Conservation (phyloP, 2,888 invertebrate genomes). For the Platynereis dumerilii region DNA sequence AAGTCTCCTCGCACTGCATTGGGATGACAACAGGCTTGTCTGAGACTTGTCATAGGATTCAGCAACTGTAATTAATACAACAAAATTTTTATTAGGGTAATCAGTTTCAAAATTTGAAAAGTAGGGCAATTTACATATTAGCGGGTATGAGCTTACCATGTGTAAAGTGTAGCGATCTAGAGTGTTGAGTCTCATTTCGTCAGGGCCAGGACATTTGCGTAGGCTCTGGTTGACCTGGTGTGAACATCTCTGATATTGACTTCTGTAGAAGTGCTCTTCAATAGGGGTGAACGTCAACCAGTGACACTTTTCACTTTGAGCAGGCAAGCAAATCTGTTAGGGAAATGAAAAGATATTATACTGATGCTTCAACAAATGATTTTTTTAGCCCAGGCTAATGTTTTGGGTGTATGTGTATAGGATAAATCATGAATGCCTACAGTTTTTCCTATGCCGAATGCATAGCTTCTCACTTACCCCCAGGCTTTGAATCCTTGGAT, state of each 20-base stretch:
- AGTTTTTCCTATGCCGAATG: no score
- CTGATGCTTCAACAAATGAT: no score
- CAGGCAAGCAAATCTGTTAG: conserved; percentile 68
- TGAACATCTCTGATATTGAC: conserved; percentile 8
- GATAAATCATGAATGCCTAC: no score
- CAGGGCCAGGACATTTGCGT: conserved; percentile 55
- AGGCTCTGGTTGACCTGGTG: conserved; percentile 56
- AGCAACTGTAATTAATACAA: conserved; percentile 65
- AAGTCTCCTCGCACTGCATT: conserved; percentile 70
- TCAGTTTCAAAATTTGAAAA: no score
- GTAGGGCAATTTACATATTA: no score
- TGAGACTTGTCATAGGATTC: conserved; percentile 71
- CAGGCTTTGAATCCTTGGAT: no score
- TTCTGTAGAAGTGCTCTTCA: conserved; percentile 76
- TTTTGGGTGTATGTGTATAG: not conserved
- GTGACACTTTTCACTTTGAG: conserved; percentile 70
- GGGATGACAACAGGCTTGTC: conserved; percentile 78
- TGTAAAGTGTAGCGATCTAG: conserved; percentile 65
- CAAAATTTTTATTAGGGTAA: no score
- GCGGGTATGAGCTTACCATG: conserved; percentile 44
- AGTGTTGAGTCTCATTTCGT: conserved; percentile 51
- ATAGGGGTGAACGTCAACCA: conserved; percentile 74
- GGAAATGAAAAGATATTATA: no score
- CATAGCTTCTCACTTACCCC: no score
- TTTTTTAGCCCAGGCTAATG: no score